Conservation (phyloP, 2,797 vertebrate genomes). For the Amniataba percoides region DNA sequence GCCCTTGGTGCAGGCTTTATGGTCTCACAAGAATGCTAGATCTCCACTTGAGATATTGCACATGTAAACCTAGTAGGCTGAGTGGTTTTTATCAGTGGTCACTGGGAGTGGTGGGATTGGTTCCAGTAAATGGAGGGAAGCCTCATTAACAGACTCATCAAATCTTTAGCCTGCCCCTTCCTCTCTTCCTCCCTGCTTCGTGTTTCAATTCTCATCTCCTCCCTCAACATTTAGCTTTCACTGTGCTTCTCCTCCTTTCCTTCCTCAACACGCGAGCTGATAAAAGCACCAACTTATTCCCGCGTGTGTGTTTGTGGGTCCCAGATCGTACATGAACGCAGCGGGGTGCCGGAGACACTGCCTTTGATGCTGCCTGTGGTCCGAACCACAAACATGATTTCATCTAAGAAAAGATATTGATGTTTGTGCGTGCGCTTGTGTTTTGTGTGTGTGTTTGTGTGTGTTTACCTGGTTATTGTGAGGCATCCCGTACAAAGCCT, state of each 20-base stretch:
- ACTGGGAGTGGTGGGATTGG: conserved; percentile 59
- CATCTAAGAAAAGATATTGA: conserved; percentile 41
- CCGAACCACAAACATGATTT: conserved; percentile 55
- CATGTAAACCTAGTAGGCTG: conserved; percentile 60
- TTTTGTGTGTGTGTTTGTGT: conserved; percentile 9
- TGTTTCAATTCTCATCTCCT: conserved; percentile 38
- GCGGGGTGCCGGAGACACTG: conserved; percentile 55
- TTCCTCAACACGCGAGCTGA: conserved; percentile 29
- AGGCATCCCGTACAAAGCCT: conserved; percentile 97
- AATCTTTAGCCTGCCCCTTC: conserved; percentile 51
- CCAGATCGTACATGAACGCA: conserved; percentile 46
- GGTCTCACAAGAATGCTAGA: conserved; percentile 53
- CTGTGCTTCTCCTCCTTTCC: conserved; percentile 42
- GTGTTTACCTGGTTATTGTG: conserved; percentile 95
- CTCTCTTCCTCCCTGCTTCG: conserved; percentile 28
- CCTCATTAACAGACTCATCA: conserved; percentile 72
- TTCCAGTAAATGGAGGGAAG: conserved; percentile 70
- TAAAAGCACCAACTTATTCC: conserved; percentile 63
- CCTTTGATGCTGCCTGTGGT: conserved; percentile 62
- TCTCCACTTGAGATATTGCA: conserved; percentile 56
- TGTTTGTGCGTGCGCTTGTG: conserved; percentile 35
- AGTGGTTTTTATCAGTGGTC: conserved; percentile 68
- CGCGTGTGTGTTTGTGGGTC: conserved; percentile 48
- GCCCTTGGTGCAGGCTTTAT: conserved; percentile 34
- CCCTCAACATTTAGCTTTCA: conserved; percentile 48